These are phyloP conservation scores for Plebejus anna DNA, from an alignment of 2,888 invertebrate genomes.

Conservation along the genomic window DNA sequence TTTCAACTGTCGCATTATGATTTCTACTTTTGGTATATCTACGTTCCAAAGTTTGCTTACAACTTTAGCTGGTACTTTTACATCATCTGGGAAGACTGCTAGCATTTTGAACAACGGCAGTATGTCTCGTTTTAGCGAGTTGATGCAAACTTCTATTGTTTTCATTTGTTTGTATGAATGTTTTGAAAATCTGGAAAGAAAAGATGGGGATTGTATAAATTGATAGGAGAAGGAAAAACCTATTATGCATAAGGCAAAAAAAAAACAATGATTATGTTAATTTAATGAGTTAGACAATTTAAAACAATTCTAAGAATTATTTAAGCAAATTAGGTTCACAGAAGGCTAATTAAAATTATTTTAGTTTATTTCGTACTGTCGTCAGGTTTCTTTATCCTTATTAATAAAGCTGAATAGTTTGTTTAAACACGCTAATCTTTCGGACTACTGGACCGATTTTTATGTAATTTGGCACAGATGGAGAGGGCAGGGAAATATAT, in stretches of 20 bases:
- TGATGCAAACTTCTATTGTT: constrained; percentile 81
- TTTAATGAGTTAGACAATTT: neutral
- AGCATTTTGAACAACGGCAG: constrained; percentile 81
- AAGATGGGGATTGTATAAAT: neutral
- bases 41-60: constrained; percentile 65
- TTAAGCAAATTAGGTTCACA: neutral
- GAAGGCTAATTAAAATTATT: no score
- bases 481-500: no score
- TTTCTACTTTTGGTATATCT: constrained; percentile 72
- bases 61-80: constrained; percentile 82
- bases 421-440: no score
- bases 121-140: constrained; percentile 72
- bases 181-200: constrained; percentile 47
- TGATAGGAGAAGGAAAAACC: neutral
- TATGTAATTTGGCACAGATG: no score
- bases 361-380: no score
- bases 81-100: constrained; percentile 84
- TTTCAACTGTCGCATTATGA: constrained; percentile 81
- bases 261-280: neutral
- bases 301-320: neutral
- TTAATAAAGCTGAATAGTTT: no score
- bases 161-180: constrained; percentile 66
- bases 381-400: no score
- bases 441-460: no score
- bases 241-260: neutral